Evolutionary conservation across 2,888 invertebrate genomes (phyloP).

Genomic region (Caenorhabditis panamensis): DNA sequence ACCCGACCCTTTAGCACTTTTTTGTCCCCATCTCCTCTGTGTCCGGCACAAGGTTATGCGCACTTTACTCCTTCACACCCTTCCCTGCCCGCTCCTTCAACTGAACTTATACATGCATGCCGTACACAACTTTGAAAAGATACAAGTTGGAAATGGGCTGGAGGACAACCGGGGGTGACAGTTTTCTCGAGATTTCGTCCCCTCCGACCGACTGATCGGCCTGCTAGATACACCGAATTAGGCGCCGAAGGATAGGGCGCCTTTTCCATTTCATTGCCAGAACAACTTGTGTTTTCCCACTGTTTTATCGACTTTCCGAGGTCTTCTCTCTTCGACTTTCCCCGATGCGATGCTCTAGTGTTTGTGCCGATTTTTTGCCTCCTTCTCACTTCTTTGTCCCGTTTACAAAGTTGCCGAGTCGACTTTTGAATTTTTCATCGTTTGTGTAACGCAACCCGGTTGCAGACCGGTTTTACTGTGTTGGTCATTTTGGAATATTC

Average conservation of each 20-base stretch:
- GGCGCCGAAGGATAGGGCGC: conserved; percentile 33
- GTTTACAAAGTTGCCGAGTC: conserved; percentile 13
- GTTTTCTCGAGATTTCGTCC: conserved; percentile 52
- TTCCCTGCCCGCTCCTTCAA: not conserved
- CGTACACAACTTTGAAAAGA: conserved; percentile 1
- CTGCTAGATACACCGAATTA: conserved; percentile 40
- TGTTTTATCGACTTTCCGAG: conserved; percentile 33
- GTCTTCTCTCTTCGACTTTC: too few species aligned
- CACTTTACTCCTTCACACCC: conserved; percentile 24
- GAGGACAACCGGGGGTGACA: conserved; percentile 30
- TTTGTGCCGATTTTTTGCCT: conserved; percentile 15
- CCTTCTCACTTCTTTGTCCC: conserved; percentile 12
- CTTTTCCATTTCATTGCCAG: conserved; percentile 33
- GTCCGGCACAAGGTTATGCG: conserved; percentile 55
- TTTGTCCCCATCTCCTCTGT: conserved; percentile 21
- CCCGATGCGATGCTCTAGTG: conserved; percentile 10
- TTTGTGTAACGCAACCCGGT: conserved; percentile 3
- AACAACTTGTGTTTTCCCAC: conserved; percentile 16
- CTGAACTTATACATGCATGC: conserved; percentile 41
- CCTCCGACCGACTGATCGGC: conserved; percentile 25
- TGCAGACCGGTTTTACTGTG: not conserved
- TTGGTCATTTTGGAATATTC: not conserved
- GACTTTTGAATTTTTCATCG: conserved; percentile 22
- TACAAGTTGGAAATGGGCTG: conserved; percentile 33
- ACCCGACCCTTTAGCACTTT: conserved; percentile 55